Evolutionary conservation across 2,888 invertebrate genomes (phyloP), one percentile per base, ranked within the genome.

Genomic region (Phortica magna): DNA sequence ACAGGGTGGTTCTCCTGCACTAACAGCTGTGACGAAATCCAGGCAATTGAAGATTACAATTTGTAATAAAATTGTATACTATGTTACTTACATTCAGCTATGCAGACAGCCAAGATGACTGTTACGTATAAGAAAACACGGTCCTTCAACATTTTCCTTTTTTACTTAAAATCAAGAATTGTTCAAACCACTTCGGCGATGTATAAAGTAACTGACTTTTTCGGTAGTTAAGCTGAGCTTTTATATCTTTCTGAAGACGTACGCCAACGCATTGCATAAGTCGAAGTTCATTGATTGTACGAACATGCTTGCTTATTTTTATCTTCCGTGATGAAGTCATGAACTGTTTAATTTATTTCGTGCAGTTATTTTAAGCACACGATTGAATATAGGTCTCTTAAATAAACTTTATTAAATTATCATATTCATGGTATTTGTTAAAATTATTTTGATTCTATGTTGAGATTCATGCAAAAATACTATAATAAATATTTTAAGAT

Each of bases 271-370:
- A 10, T 17, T 61, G 17, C 6, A 61, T 61, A 22, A 2, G 31
- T 61, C 12, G 61, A 61, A 61, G 61, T 17, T 61, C 61, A 61
- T 61, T 61, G 61, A 22, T 61, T 22, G n/a, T 55, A 55, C 2
- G 55, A 14, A 14, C 14, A 55, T 17, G 14, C 14, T n/a, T 55
- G n/a, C 7, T 17, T n/a, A 9, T 17, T 17, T 14, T 55, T 55
- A 55, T 55, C 17, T 55, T 6, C 55, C 31, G 31, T 31, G 14
- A 55, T 17, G 55, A n/a, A 55, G 55, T 55, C 55, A 55, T 55
- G 55, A 55, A 55, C 55, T 55, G 31, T 31, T 4, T 31, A 4
- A 31, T 31, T 31, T 31, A 31, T 31, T 31, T 31, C 31, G 31
- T 31, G 31, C 31, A 4, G 31, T 4, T 31, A 31, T 31, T 31